Conservation (phyloP, 2,113 vertebrate genomes). For the Ascaphus truei region DNA sequence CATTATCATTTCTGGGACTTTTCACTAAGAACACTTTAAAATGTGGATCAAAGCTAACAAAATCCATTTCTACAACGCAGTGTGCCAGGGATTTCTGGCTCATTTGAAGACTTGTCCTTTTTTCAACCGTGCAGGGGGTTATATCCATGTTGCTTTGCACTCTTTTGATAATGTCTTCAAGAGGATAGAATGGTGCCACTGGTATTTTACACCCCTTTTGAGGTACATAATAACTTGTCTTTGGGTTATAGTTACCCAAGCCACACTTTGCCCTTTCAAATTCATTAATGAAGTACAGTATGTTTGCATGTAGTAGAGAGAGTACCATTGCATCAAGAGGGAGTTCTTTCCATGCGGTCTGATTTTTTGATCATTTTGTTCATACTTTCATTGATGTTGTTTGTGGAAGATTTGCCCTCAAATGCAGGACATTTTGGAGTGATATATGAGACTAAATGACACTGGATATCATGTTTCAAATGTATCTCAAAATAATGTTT, state of each 20-base stretch:
- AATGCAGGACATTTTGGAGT: neutral
- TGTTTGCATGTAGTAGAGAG: neutral
- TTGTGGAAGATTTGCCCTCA: neutral
- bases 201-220: neutral
- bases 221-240: neutral
- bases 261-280: neutral
- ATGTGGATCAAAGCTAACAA: neutral
- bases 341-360: neutral
- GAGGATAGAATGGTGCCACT: neutral
- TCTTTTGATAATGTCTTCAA: neutral
- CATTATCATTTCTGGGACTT: neutral
- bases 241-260: neutral
- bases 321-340: neutral
- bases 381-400: neutral
- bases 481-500: conserved; percentile 2
- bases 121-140: neutral
- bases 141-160: neutral
- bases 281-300: neutral
- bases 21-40: neutral
- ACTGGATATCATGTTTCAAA: neutral
- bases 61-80: neutral
- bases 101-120: neutral
- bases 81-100: neutral
- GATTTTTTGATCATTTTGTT: conserved; percentile 1
- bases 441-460: neutral